These are phyloP conservation scores for Heterodera carotae DNA, from an alignment of 1,140 invertebrate species.

Conservation along the genomic window DNA sequence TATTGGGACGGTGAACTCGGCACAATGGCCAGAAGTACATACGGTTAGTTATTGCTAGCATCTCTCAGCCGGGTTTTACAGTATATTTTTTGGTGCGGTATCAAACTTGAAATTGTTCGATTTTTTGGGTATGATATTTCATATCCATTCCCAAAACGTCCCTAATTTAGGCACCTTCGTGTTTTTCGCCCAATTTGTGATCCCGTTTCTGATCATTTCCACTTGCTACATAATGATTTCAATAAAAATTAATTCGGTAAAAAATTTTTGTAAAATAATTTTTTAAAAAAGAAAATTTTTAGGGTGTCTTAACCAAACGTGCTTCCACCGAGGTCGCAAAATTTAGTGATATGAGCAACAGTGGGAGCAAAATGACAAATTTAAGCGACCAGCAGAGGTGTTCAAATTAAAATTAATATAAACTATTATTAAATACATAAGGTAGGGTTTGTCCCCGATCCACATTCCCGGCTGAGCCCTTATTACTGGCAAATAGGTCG, in stretches of 20 bases:
- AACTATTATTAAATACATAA: no score
- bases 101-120: conserved; percentile 10
- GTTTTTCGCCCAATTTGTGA: conserved; percentile 53
- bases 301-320: conserved; percentile 10
- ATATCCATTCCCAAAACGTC: conserved; percentile 18
- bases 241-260: conserved; percentile 55
- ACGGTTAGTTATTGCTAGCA: conserved; percentile 37
- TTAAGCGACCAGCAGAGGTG: conserved; percentile 1
- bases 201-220: conserved; percentile 59
- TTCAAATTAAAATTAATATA: background rate
- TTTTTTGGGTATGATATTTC: no score
- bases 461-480: no score
- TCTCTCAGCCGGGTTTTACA: no score
- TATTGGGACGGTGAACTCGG: conserved; percentile 41
- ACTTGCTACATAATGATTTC: conserved; percentile 62
- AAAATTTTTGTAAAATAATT: background rate
- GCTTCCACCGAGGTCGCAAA: conserved; percentile 14
- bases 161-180: conserved; percentile 52
- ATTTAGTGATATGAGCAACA: conserved; percentile 6
- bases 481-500: no score
- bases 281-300: background rate
- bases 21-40: conserved; percentile 36
- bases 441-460: no score
- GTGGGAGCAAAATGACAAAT: conserved; percentile 1
- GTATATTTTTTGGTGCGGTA: no score